Base-by-base conservation (phyloP, 2,113 vertebrate genomes). In the Donacobius atricapilla region DNA sequence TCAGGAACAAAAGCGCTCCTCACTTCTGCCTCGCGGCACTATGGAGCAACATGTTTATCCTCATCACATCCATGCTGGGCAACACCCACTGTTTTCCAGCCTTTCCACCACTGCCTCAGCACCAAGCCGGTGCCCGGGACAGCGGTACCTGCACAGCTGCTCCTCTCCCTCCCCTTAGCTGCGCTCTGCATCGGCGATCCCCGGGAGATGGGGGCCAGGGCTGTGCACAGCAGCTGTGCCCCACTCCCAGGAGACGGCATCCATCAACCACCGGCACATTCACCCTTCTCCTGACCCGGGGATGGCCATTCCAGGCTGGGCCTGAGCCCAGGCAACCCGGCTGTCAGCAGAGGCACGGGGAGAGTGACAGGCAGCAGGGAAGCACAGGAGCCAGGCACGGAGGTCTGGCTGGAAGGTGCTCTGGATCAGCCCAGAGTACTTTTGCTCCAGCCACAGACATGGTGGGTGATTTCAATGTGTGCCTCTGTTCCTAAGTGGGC, bases 211-310 rank as follows among this genome's bases (percentile, higher is more conserved):
- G 77, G 60, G 57, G 51, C 30, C 2, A 1, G 35, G 56, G 87
- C 56, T 14, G 19, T 25, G 73, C 73, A 30, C 47, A 44, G 87
- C 95, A 96, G 93, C 96, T 96, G 93, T 84, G 91, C 18, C 87
- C 83, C 2, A 0, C 64, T 94, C 96, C 94, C 71, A 1, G 70
- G 95, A 84, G 95, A 93, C 5, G 0, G 40, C 89, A 96, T 97
- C 95, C 95, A 96, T 97, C 95, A 97, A 45, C 85, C 18, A 5
- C 20, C 4, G 2, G 84, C 92, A 97, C 47, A 5, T 92, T 94
- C 94, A 96, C 96, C 95, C 87, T 61, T 61, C 83, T 53, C 89
- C 60, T 96, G 97, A 97, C 96, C 96, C 18, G 44, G 70, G 60
- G 53, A 77, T 37, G 77, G 91, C 60, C 86, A 28, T 80, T 89